These are phyloP conservation scores for Macaria liturata DNA, from an alignment of 2,888 invertebrate species.

Conservation along the genomic window DNA sequence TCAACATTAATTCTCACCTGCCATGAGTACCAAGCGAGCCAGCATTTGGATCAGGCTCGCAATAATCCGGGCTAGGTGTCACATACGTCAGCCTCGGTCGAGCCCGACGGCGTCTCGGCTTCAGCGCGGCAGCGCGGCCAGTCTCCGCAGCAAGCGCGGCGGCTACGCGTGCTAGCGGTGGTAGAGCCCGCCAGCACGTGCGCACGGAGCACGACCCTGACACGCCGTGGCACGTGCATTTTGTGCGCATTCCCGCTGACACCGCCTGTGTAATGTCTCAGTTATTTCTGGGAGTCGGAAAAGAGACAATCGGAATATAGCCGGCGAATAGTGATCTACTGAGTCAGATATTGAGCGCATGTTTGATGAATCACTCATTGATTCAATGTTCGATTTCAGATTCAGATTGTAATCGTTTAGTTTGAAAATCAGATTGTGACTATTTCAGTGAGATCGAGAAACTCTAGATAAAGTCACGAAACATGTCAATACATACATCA, in stretches of 20 bases:
- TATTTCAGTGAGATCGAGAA: too few species aligned
- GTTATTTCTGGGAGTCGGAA: too few species aligned
- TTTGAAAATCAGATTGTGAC: too few species aligned
- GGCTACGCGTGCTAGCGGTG: constrained; percentile 85
- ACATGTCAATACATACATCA: too few species aligned
- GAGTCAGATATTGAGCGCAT: too few species aligned
- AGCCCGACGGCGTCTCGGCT: constrained; percentile 57
- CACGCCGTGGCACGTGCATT: constrained; percentile 94
- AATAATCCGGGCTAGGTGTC: constrained; percentile 92
- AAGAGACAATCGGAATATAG: too few species aligned
- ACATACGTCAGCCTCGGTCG: constrained; percentile 87
- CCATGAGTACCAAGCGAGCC: constrained; percentile 91
- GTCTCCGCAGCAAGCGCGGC: constrained; percentile 72
- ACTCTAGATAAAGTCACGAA: too few species aligned
- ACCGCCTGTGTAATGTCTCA: constrained; percentile 79
- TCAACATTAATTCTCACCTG: constrained; percentile 77
- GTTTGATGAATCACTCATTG: too few species aligned
- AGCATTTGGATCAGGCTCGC: constrained; percentile 87
- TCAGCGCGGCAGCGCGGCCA: constrained; percentile 68
- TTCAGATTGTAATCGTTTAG: too few species aligned
- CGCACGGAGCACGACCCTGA: constrained; percentile 92
- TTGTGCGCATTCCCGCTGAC: constrained; percentile 74
- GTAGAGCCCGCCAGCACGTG: constrained; percentile 91
- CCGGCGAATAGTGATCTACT: too few species aligned
- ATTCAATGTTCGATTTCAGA: too few species aligned